These are phyloP conservation scores for Phataginus tricuspis DNA, from an alignment of 2,797 vertebrate species.

Conservation along the genomic window DNA sequence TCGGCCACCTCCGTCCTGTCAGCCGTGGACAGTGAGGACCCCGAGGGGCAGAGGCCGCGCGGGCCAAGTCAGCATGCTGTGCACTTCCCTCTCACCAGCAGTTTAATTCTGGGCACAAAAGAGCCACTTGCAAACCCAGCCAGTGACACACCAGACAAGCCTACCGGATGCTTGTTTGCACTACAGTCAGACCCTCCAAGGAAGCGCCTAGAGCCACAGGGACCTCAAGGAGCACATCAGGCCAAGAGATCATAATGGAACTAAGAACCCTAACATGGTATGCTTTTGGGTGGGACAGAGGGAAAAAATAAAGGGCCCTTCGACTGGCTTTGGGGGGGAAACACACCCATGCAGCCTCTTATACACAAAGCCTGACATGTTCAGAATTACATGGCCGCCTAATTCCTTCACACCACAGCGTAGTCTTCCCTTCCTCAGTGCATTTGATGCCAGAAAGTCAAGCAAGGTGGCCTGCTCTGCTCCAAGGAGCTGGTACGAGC, in stretches of 20 bases:
- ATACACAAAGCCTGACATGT: neutral
- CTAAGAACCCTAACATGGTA: no score
- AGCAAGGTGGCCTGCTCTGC: neutral
- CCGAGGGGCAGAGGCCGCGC: neutral
- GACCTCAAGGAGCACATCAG: neutral
- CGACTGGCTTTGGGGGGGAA: neutral
- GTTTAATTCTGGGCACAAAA: no score
- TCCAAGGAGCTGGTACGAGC: neutral
- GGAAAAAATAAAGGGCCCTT: neutral
- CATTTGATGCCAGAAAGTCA: neutral
- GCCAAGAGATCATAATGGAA: neutral
- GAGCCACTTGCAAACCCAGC: neutral
- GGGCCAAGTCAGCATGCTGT: neutral
- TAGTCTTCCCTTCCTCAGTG: neutral
- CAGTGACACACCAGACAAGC: neutral
- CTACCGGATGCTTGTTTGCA: no score
- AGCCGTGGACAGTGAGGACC: neutral
- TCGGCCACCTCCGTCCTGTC: neutral
- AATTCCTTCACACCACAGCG: neutral
- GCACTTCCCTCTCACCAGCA: accelerated
- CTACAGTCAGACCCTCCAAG: neutral
- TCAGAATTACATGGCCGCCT: accelerated
- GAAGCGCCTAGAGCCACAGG: neutral
- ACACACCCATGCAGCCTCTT: no score
- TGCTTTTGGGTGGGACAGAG: neutral